Conservation (phyloP, 2,797 vertebrate species). For the Anas capensis region DNA sequence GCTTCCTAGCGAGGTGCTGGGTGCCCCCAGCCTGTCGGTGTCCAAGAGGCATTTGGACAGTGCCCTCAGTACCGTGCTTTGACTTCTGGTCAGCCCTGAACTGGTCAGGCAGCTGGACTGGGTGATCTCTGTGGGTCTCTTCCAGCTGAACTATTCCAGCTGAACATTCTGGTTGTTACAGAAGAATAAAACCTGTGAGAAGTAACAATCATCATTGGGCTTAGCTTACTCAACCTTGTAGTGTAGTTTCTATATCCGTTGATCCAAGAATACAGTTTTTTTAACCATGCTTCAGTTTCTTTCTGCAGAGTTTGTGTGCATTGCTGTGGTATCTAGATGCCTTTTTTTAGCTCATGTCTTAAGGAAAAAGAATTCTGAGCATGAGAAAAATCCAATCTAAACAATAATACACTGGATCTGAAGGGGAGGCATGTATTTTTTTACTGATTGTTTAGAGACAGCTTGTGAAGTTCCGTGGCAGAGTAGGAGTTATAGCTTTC, state of each 20-base stretch:
- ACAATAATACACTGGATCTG: not conserved
- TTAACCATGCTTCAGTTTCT: not conserved
- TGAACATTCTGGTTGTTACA: not conserved
- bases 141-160: not conserved
- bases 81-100: not conserved
- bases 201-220: fast-evolving
- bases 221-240: not conserved
- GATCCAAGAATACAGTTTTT: not conserved
- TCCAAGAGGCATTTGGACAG: not conserved
- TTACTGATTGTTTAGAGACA: not conserved
- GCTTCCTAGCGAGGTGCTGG: not conserved
- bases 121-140: not conserved
- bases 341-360: not conserved
- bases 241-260: not conserved
- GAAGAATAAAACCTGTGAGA: not conserved
- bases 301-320: not conserved
- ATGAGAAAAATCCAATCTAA: not conserved
- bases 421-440: not conserved
- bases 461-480: not conserved
- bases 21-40: no score
- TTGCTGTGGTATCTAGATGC: not conserved
- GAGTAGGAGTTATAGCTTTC: not conserved
- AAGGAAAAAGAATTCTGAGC: not conserved
- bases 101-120: not conserved
- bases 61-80: not conserved